Conservation (phyloP, 2,888 invertebrate species). For the Lypha dubia region DNA sequence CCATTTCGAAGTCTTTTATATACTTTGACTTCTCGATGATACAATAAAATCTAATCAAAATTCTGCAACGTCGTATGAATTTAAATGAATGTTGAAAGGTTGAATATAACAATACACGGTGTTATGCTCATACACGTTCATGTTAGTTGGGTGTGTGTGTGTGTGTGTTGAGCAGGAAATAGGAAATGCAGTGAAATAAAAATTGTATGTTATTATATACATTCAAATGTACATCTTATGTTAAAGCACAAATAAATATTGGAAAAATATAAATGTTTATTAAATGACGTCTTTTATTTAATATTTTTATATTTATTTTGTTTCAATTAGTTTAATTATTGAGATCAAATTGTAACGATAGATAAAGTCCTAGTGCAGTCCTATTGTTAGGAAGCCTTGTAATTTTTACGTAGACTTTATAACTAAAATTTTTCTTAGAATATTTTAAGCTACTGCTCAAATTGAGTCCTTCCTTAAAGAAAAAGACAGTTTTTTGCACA, state of each 20-base stretch:
- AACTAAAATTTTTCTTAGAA: too few relatives aligned
- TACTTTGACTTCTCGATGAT: constrained; percentile 35
- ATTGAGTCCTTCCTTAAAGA: too few relatives aligned
- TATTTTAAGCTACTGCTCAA: too few relatives aligned
- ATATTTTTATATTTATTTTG: not conserved
- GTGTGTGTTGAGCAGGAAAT: constrained; percentile 6
- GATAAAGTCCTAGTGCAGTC: too few relatives aligned
- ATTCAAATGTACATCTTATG: not conserved
- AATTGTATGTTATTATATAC: not conserved
- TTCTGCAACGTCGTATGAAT: constrained; percentile 69
- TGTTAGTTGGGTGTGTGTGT: not conserved
- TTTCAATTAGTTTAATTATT: not conserved
- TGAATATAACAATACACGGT: not conserved
- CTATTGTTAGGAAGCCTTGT: too few relatives aligned
- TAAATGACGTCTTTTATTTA: constrained; percentile 13
- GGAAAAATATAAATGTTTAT: not conserved
- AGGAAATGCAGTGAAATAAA: constrained; percentile 56
- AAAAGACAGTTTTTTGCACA: too few relatives aligned
- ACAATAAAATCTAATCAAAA: constrained; percentile 71
- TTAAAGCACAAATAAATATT: not conserved
- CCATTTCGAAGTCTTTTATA: constrained; percentile 34
- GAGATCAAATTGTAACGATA: not conserved
- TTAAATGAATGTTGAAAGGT: constrained; percentile 46
- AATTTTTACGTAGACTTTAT: too few relatives aligned
- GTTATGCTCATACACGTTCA: not conserved